Percentiles rank a stretch among this genome's conserved stretches.
Evolutionary conservation across 2,888 invertebrate species (phyloP).

Genomic region (Cecidostiba fungosa): DNA sequence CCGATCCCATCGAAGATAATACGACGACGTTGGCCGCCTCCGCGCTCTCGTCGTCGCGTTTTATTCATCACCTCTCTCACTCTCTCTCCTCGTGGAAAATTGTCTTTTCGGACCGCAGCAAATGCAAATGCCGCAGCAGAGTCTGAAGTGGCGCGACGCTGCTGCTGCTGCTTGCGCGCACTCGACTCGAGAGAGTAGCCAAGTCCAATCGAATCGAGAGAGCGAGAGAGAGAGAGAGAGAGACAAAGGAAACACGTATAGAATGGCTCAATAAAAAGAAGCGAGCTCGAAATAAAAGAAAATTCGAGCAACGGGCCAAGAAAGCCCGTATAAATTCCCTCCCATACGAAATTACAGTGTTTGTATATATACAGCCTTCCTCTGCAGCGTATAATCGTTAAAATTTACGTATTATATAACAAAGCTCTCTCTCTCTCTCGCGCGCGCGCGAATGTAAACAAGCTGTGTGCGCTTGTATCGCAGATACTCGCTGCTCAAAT

Average conservation of each 20-base stretch:
- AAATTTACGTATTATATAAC: conserved; percentile 21
- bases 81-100: conserved; percentile 32
- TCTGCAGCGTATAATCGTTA: conserved; percentile 5
- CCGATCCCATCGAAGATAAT: conserved; percentile 28
- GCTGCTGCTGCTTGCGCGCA: not conserved
- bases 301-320: conserved; percentile 34
- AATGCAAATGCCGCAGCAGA: conserved; percentile 55
- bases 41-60: conserved; percentile 42
- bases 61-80: conserved; percentile 45
- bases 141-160: conserved; percentile 13
- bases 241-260: conserved; percentile 20
- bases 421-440: not conserved
- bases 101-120: conserved; percentile 46
- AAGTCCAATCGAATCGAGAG: conserved; percentile 53
- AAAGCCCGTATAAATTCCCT: conserved; percentile 33
- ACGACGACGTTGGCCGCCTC: conserved; percentile 1
- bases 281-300: conserved; percentile 19
- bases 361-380: not conserved
- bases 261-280: conserved; percentile 44
- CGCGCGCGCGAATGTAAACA: not conserved
- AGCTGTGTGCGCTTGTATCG: not conserved
- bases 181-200: conserved; percentile 39
- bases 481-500: not conserved
- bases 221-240: no score
- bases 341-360: not conserved